These are phyloP conservation scores for Phodopus roborovskii DNA, from an alignment of 2,113 vertebrate genomes.

Conservation along the genomic window DNA sequence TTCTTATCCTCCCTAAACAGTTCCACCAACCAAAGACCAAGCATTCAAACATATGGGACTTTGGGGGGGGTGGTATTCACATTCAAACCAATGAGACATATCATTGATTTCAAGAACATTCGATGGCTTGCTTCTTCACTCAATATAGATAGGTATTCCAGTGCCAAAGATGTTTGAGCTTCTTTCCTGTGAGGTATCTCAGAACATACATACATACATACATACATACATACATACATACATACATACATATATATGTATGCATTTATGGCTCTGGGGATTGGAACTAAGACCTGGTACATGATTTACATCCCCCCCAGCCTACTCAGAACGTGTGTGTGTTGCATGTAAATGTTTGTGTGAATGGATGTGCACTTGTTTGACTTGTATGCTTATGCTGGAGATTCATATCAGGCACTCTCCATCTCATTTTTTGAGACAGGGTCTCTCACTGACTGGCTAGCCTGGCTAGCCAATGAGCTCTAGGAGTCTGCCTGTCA, in stretches of 20 bases:
- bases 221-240: background rate
- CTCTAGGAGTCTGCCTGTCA: background rate
- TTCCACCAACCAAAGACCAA: background rate
- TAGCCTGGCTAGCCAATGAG: background rate
- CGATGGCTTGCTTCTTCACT: background rate
- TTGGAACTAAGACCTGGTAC: background rate
- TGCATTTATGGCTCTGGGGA: background rate
- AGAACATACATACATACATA: background rate
- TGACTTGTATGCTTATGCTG: background rate
- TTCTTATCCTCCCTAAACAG: background rate
- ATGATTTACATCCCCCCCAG: background rate
- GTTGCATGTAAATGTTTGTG: background rate
- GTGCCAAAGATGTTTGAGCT: background rate
- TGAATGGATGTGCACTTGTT: background rate
- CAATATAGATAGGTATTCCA: background rate
- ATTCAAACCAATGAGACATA: background rate
- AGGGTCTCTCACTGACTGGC: background rate
- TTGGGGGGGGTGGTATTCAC: background rate
- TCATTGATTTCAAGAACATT: background rate
- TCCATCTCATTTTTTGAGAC: background rate
- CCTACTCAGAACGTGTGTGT: background rate
- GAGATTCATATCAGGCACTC: background rate
- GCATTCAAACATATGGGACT: background rate
- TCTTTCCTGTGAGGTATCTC: background rate
- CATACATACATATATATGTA: fast-evolving